Evolutionary conservation across 2,797 vertebrate genomes (phyloP).

Genomic region (Pantherophis alleghaniensis): DNA sequence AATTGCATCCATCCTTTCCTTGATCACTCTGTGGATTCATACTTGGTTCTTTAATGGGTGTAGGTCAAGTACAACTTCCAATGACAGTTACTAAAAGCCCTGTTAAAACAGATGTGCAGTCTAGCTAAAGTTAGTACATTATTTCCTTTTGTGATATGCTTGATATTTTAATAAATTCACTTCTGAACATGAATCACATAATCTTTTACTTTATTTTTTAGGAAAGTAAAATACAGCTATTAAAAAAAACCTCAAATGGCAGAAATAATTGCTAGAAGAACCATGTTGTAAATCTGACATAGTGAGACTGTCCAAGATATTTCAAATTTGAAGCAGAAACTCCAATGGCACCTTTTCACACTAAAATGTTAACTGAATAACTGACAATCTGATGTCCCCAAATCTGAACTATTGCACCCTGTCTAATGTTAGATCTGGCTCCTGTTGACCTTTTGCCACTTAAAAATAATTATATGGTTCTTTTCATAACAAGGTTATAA

Average conservation of each 20-base stretch:
- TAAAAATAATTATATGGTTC: conserved; percentile 9
- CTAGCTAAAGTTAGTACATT: background rate
- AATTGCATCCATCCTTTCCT: background rate
- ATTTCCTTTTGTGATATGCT: background rate
- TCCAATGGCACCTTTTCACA: background rate
- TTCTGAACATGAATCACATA: conserved; percentile 4
- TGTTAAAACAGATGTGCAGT: background rate
- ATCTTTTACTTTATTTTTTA: background rate
- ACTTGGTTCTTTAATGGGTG: background rate
- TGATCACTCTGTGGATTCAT: background rate
- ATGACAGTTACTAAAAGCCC: background rate
- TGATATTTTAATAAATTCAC: background rate
- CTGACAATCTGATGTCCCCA: background rate
- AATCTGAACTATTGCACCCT: background rate
- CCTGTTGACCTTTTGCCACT: background rate
- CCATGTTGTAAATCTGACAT: background rate
- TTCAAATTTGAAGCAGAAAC: background rate
- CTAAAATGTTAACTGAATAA: background rate
- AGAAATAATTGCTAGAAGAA: background rate
- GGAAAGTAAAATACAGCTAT: background rate
- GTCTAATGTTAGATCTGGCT: background rate
- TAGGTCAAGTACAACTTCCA: conserved; percentile 3
- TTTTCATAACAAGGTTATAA: background rate
- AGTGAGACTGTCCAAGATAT: background rate
- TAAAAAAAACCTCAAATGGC: background rate